phyloP scores from a whole-genome alignment of 2,113 vertebrate species.

The Hypomesus transpacificus region DNA sequence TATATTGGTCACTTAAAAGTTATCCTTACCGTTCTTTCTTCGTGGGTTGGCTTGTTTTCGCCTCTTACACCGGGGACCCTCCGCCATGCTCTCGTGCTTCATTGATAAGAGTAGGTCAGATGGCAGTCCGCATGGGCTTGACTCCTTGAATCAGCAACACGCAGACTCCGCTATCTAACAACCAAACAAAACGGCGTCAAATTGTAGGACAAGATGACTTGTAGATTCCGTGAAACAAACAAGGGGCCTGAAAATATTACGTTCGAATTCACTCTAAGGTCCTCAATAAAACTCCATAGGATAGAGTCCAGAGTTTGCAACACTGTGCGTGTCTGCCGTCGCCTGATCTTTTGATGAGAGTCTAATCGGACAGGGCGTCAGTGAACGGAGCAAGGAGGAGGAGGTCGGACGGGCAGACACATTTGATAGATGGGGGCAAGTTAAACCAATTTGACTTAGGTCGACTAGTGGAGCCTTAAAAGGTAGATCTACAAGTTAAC shows the following conservation, averaged over 20 bases:
- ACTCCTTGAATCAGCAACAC: constrained; percentile 79
- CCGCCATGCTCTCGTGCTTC: constrained; percentile 95
- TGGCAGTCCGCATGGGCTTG: constrained; percentile 87
- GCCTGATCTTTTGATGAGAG: constrained; percentile 58
- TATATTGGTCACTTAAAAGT: constrained; percentile 8
- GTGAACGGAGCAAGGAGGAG: constrained; percentile 34
- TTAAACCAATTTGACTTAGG: constrained; percentile 22
- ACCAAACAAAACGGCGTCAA: constrained; percentile 79
- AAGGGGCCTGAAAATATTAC: constrained; percentile 18
- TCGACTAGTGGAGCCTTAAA: background rate
- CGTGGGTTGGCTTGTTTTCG: constrained; percentile 96
- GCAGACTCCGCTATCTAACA: constrained; percentile 81
- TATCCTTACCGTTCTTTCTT: constrained; percentile 89
- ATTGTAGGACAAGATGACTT: constrained; percentile 66
- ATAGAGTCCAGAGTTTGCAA: constrained; percentile 17
- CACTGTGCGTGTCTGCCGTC: constrained; percentile 45
- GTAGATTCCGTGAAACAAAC: constrained; percentile 74
- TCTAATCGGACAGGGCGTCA: constrained; percentile 49
- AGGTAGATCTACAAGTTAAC: background rate
- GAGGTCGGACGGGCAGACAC: constrained; percentile 56
- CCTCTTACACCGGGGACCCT: constrained; percentile 94
- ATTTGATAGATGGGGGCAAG: constrained; percentile 14
- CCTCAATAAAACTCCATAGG: constrained; percentile 5
- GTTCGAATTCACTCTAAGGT: background rate
- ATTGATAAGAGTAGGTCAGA: constrained; percentile 87